Evolutionary conservation across 1,140 invertebrate species (phyloP), one percentile per base, ranked within the genome.

Genomic region (Trichonephila clavipes): DNA sequence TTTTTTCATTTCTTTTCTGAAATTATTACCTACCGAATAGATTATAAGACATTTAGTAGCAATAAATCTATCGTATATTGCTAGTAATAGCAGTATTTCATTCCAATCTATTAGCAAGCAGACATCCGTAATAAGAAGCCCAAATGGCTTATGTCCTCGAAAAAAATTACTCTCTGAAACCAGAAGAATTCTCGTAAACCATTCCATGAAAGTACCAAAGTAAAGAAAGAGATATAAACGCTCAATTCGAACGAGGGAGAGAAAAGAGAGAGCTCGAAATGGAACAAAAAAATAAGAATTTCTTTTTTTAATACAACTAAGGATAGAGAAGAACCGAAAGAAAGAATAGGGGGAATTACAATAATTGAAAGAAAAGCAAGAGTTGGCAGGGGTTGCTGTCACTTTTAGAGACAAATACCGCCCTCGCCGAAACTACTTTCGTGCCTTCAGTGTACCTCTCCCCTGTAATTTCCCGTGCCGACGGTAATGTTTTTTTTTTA

Each of bases 361-460:
- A 85, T 61, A 85, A 85, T 61, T 85, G 82, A 59, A 85, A 85
- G 44, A 59, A 34, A 58, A 85, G 69, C 69, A 85, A 85, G 82
- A 85, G 58, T 59, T 61, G 21, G 44, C 44, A 85, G 82, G 58
- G 82, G 44, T 85, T 85, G 82, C 82, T 85, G 82, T 85, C 82
- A 85, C 58, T 85, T 85, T 85, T 85, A 51, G 82, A 85, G 82
- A 85, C 82, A 85, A 51, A 85, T 85, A 85, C 82, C 82, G 82
- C 82, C 82, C 82, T 85, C 82, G 51, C 82, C n/a, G 58, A 58
- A 85, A 85, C 82, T 58, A 61, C 82, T 85, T 85, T 85, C 82
- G 82, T 61, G 82, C 82, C 82, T 85, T 24, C 14, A 77, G 69
- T 59, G 12, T 34, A 12, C 10, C 44, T 59, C 58, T 85, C 44